Percentiles rank a stretch among this genome's conserved stretches.
Conservation (phyloP, 2,113 vertebrate genomes). For the Opisthocomus hoazin region DNA sequence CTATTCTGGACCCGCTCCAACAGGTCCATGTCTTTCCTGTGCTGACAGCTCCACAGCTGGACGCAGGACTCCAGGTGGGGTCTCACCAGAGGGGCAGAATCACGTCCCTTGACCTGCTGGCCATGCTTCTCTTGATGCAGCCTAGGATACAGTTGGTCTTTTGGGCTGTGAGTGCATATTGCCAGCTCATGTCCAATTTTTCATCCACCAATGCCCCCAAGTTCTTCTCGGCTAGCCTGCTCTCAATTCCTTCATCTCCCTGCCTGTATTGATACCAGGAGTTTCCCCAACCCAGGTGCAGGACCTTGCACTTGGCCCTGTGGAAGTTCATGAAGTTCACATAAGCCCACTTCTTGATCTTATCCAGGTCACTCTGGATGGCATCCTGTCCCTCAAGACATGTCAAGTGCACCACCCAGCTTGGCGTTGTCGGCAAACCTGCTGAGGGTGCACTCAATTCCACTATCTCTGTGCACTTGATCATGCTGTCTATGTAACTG, state of each 20-base stretch:
- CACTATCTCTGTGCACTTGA: rapidly evolving
- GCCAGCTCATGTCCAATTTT: no score
- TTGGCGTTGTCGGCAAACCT: background rate
- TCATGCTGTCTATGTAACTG: background rate
- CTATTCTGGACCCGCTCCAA: background rate
- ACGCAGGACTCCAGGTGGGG: background rate
- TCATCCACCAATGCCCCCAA: background rate
- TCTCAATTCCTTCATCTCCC: background rate
- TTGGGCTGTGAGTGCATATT: rapidly evolving
- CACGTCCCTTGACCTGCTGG: background rate
- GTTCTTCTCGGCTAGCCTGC: background rate
- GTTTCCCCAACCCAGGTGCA: no score
- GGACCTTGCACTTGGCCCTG: background rate
- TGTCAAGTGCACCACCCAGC: background rate
- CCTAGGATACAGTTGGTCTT: background rate
- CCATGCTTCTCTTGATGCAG: background rate
- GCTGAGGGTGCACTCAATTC: background rate
- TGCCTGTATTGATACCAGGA: no score
- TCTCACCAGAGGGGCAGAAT: background rate
- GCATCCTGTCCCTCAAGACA: background rate
- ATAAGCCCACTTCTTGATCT: background rate
- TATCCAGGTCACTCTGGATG: no score
- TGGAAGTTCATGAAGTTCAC: background rate
- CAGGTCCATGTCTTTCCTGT: background rate
- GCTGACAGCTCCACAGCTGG: background rate